Percentiles rank a stretch among this genome's conserved stretches.
Evolutionary conservation across 2,113 vertebrate genomes (phyloP).

Genomic region (Sula dactylatra): DNA sequence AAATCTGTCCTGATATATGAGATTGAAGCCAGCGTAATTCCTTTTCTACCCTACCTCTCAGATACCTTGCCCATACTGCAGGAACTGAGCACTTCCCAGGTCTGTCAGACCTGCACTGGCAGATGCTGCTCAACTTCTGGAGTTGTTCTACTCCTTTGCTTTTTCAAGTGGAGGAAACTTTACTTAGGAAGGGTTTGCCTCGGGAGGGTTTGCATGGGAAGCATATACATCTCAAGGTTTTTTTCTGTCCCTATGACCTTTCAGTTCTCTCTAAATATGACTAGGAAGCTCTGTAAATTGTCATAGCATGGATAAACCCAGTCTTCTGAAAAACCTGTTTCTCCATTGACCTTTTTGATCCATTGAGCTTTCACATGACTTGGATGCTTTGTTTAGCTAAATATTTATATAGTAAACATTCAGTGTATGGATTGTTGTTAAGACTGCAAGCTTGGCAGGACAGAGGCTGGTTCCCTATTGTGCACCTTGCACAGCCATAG

Average conservation of each 20-base stretch:
- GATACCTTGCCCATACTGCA: background rate
- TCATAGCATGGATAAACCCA: background rate
- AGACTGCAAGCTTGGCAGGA: background rate
- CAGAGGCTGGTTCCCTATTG: background rate
- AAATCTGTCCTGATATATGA: background rate
- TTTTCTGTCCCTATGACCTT: background rate
- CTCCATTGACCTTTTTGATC: background rate
- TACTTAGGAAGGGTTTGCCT: background rate
- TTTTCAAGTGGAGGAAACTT: background rate
- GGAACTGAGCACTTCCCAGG: background rate
- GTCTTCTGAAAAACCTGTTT: constrained; percentile 9
- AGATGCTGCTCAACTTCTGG: background rate
- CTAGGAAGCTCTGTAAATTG: background rate
- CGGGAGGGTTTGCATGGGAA: background rate
- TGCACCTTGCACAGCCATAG: background rate
- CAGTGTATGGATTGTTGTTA: background rate
- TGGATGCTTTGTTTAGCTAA: constrained; percentile 3
- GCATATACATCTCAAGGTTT: background rate
- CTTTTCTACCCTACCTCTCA: background rate
- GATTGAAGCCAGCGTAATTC: background rate
- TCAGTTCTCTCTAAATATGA: background rate
- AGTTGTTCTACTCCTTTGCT: background rate
- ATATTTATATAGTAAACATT: constrained; percentile 15
- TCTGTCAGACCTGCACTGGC: background rate
- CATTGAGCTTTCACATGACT: background rate